Evolutionary conservation across 2,113 vertebrate genomes (phyloP), one percentile per base, ranked within the genome.

Genomic region (Leptodactylus fuscus): DNA sequence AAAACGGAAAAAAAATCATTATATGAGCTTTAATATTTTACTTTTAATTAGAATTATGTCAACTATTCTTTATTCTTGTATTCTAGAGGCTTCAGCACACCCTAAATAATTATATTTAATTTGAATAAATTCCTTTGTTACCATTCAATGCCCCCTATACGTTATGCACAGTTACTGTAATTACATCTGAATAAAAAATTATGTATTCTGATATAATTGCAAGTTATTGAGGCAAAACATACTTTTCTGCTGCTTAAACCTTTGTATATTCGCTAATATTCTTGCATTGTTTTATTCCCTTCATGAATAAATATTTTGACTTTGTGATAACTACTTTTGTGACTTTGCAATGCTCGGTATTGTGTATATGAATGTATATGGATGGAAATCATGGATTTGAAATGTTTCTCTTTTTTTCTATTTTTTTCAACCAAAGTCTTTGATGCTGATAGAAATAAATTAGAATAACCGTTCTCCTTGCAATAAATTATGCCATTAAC

Each of bases 151-250:
- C 81, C 69, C 49, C 32, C 67, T 82, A 70, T 48, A 70, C 55
- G 69, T 82, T 82, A 82, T 71, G 67, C 67, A 82, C 36, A 73
- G 81, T 82, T 82, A 55, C 81, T 55, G 81, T 82, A 82, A 82
- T 82, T 82, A 82, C 81, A 82, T 74, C 49, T 55, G 81, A 73
- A 82, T 82, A 53, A 82, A 82, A 82, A 71, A 73, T 75, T 75
- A 82, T 82, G 49, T 44, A 69, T 82, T 82, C 81, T 55, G 81
- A 82, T 82, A 82, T 82, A 82, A 82, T 82, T 82, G 81, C 67
- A 73, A 82, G 34, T 53, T 82, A 71, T 41, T 53, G 65, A 73
- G 41, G 81, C 81, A 82, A n/a, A 82, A n/a, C n/a, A 55, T 82
- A 73, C 48, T 82, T 74, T 70, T 38, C 48, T 71, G 49, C 48